Conservation (phyloP, 1,140 invertebrate genomes). For the Pissodes strobi region DNA sequence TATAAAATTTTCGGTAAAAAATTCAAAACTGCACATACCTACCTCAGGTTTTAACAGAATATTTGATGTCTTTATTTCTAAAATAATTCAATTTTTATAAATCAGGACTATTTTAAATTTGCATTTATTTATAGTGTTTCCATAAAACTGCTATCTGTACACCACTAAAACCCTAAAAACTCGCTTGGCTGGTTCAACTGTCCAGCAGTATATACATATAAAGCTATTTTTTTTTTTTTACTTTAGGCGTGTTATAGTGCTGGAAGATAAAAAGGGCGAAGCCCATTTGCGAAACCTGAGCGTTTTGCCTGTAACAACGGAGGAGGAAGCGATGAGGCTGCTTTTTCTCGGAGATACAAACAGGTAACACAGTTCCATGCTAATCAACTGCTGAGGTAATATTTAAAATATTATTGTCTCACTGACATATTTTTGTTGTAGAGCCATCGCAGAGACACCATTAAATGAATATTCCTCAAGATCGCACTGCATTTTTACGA, state of each 20-base stretch:
- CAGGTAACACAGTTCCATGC: conserved; percentile 56
- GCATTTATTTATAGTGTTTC: not conserved
- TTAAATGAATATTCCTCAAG: conserved; percentile 70
- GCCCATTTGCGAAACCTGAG: conserved; percentile 67
- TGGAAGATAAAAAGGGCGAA: conserved; percentile 65
- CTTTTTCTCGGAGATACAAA: conserved; percentile 66
- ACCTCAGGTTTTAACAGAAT: no score
- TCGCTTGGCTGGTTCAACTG: no score
- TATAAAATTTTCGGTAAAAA: no score
- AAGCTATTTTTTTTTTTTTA: conserved; percentile 5
- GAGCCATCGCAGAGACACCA: conserved; percentile 67
- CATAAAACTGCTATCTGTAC: no score
- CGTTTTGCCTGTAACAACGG: conserved; percentile 61
- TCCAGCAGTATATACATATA: not conserved
- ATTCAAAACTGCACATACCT: no score
- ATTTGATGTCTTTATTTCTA: no score
- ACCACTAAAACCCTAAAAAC: no score
- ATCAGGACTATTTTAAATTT: not conserved
- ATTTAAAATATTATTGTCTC: no score
- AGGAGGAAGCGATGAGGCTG: conserved; percentile 66
- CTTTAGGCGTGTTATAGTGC: conserved; percentile 60
- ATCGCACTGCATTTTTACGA: conserved; percentile 72
- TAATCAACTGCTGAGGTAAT: no score
- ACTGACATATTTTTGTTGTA: no score
- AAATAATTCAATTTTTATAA: no score